A percentile compares a stretch with the other conserved stretches of the same genome.
Evolutionary conservation across 2,797 vertebrate species (phyloP).

Genomic region (Epinephelus coioides): DNA sequence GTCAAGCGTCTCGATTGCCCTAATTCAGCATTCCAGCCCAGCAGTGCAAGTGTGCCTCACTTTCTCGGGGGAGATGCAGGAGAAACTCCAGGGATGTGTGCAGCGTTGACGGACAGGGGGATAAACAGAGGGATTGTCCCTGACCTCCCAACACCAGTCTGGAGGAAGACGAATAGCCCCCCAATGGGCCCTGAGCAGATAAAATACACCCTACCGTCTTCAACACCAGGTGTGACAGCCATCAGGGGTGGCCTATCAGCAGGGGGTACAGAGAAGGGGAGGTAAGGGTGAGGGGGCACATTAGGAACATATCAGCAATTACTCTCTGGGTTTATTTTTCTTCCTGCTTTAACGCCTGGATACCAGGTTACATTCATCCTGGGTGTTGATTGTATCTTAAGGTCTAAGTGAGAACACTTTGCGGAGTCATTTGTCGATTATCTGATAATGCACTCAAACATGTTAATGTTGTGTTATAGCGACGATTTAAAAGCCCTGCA

Average conservation of each 20-base stretch:
- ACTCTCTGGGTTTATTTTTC: slow-evolving; percentile 85
- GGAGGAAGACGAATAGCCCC: slow-evolving; percentile 84
- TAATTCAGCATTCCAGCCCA: slow-evolving; percentile 54
- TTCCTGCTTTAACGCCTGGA: slow-evolving; percentile 83
- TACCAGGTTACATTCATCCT: slow-evolving; percentile 78
- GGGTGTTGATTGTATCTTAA: slow-evolving; percentile 75
- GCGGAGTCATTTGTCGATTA: slow-evolving; percentile 73
- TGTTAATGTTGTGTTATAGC: slow-evolving; percentile 51
- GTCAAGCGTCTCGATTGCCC: slow-evolving; percentile 51
- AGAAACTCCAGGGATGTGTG: slow-evolving; percentile 78
- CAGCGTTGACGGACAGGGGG: slow-evolving; percentile 83
- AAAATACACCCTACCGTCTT: slow-evolving; percentile 87
- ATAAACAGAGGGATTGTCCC: slow-evolving; percentile 85
- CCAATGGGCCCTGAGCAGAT: slow-evolving; percentile 85
- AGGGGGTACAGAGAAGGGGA: slow-evolving; percentile 79
- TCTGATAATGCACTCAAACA: slow-evolving; percentile 68
- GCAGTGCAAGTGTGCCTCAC: slow-evolving; percentile 72
- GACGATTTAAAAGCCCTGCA: slow-evolving; percentile 36
- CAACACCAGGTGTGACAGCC: slow-evolving; percentile 88
- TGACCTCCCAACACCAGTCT: slow-evolving; percentile 83
- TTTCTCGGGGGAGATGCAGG: slow-evolving; percentile 71
- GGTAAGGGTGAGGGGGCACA: slow-evolving; percentile 85
- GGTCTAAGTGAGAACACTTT: slow-evolving; percentile 72
- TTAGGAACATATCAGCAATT: slow-evolving; percentile 89
- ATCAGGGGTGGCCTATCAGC: slow-evolving; percentile 87